Conservation (phyloP, 2,797 vertebrate genomes). For the Enteromius radiatus region DNA sequence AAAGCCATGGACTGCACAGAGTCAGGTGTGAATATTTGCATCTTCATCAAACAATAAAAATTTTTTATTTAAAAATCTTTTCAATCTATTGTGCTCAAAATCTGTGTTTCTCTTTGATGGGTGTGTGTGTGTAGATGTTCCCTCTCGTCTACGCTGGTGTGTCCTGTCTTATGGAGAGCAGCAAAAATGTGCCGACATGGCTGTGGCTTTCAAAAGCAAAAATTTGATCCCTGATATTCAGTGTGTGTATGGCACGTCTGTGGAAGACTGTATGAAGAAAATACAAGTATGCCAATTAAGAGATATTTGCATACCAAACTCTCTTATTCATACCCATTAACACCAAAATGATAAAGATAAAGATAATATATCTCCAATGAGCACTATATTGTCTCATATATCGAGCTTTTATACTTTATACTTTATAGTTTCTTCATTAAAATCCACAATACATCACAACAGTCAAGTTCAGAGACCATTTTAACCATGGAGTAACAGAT, state of each 20-base stretch:
- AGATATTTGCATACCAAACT: neutral
- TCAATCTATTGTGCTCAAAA: neutral
- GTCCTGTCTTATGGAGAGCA: conserved; percentile 85
- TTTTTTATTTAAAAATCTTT: neutral
- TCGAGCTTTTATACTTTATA: neutral
- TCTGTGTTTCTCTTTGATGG: neutral
- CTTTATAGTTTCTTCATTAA: neutral
- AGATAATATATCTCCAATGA: neutral
- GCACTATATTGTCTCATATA: neutral
- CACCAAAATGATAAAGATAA: neutral
- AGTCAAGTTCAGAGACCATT: neutral
- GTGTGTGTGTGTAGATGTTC: conserved; percentile 69
- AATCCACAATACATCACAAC: neutral
- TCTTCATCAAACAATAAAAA: neutral
- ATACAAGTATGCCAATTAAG: conserved; percentile 72
- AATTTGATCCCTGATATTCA: conserved; percentile 81
- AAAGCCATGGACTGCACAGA: conserved; percentile 83
- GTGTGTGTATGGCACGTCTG: conserved; percentile 82
- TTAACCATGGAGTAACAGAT: neutral
- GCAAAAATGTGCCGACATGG: conserved; percentile 89
- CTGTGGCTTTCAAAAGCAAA: conserved; percentile 75
- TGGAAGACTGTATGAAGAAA: conserved; percentile 84
- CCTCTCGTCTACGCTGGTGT: conserved; percentile 86
- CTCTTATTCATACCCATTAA: neutral
- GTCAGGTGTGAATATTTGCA: conserved; percentile 35